Conservation (phyloP, 2,113 vertebrate genomes). For the Crotalus horridus region DNA sequence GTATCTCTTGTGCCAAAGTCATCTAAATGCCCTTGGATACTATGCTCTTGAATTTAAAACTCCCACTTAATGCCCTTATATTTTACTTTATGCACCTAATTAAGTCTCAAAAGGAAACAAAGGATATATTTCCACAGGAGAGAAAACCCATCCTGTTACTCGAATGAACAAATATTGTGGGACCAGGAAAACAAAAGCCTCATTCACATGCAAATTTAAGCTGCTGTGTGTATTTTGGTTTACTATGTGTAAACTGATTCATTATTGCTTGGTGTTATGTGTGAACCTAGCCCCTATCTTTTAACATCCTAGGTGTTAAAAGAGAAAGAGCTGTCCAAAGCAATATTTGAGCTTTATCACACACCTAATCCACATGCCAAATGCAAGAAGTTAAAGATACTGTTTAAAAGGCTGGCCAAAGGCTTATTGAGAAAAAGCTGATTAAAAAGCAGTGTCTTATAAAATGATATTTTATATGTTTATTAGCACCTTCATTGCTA, state of each 20-base stretch:
- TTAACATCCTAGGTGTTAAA: neutral
- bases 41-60: neutral
- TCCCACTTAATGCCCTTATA: neutral
- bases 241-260: neutral
- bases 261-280: neutral
- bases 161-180: neutral
- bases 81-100: neutral
- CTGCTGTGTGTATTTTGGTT: neutral
- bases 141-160: neutral
- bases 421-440: neutral
- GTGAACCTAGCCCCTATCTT: neutral
- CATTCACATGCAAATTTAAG: neutral
- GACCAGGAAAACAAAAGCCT: neutral
- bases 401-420: neutral
- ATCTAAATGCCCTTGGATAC: neutral
- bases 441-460: neutral
- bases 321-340: neutral
- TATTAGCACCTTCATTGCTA: neutral
- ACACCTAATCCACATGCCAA: neutral
- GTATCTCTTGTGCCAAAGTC: neutral
- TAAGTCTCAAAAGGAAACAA: neutral
- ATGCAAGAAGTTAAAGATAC: no score
- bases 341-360: neutral
- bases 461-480: neutral
- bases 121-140: neutral